These are phyloP conservation scores for Ptilodon capucinus DNA, from an alignment of 2,888 invertebrate species.

Conservation along the genomic window DNA sequence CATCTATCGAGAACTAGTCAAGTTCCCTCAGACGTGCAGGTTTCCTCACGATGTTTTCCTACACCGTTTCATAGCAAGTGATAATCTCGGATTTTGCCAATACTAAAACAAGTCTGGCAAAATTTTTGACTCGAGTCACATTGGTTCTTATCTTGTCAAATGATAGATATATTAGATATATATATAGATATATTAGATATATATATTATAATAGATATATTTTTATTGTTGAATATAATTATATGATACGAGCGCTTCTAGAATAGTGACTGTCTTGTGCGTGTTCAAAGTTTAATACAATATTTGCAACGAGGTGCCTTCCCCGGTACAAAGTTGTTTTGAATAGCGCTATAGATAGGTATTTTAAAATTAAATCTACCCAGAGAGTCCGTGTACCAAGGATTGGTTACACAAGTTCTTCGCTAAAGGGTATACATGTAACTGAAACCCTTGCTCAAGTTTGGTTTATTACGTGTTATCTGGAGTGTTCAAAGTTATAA, in stretches of 20 bases:
- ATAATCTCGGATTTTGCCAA: too few species aligned
- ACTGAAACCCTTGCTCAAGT: neutral
- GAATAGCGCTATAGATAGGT: slow-evolving; percentile 20
- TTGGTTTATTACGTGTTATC: neutral
- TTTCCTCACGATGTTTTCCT: too few species aligned
- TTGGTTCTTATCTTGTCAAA: too few species aligned
- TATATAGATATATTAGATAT: too few species aligned
- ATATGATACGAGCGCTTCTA: neutral
- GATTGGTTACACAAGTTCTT: neutral
- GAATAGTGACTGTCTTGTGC: slow-evolving; percentile 5
- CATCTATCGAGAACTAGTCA: too few species aligned
- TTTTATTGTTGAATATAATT: too few species aligned
- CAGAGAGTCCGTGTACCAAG: neutral
- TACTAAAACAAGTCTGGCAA: too few species aligned
- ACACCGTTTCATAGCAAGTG: too few species aligned
- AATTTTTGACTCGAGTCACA: too few species aligned
- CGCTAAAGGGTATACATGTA: neutral
- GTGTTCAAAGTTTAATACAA: slow-evolving; percentile 33
- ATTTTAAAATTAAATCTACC: slow-evolving; percentile 28
- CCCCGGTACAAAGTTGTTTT: slow-evolving; percentile 18
- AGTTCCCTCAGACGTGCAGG: too few species aligned
- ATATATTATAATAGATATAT: too few species aligned
- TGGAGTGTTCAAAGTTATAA: neutral
- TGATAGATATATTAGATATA: too few species aligned
- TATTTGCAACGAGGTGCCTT: slow-evolving; percentile 31